Evolutionary conservation across 2,888 invertebrate genomes (phyloP).

Genomic region (Eupithecia abbreviata): DNA sequence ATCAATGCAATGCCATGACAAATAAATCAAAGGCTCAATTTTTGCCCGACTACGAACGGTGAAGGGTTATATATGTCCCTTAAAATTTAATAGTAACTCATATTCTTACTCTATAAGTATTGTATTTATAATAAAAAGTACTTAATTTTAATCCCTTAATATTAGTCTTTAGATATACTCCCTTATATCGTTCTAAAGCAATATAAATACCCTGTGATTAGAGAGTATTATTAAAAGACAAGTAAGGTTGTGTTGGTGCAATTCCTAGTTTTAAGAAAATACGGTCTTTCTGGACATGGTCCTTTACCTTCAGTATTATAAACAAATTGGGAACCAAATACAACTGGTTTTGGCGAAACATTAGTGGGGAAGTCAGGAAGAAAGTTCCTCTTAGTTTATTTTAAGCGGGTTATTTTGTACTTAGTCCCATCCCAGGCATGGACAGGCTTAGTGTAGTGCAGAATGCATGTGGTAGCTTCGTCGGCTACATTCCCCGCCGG

Average conservation of each 20-base stretch:
- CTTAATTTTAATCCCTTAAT: constrained; percentile 42
- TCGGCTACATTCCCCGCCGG: constrained; percentile 68
- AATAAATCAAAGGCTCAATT: constrained; percentile 29
- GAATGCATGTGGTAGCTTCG: constrained; percentile 79
- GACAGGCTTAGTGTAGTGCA: constrained; percentile 58
- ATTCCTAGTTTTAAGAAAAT: constrained; percentile 72
- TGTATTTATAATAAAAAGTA: constrained; percentile 33
- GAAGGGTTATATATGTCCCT: constrained; percentile 4
- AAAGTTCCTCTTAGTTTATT: constrained; percentile 23
- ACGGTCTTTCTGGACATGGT: constrained; percentile 66
- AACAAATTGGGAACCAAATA: constrained; percentile 26
- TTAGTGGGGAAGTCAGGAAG: constrained; percentile 14
- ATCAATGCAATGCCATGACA: background rate
- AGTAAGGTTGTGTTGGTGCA: constrained; percentile 82
- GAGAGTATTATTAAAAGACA: constrained; percentile 77
- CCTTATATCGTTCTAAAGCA: constrained; percentile 65
- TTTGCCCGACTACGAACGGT: constrained; percentile 1
- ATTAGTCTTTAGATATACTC: constrained; percentile 46
- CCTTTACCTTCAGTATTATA: constrained; percentile 50
- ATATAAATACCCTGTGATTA: constrained; percentile 76
- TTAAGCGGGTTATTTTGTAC: constrained; percentile 30
- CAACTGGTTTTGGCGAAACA: constrained; percentile 22
- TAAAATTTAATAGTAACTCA: background rate
- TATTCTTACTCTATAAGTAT: constrained; percentile 20
- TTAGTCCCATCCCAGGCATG: constrained; percentile 38